A percentile compares a stretch with the other conserved stretches of the same genome.
Evolutionary conservation across 2,888 invertebrate genomes (phyloP).

Genomic region (Apotomis capreana): DNA sequence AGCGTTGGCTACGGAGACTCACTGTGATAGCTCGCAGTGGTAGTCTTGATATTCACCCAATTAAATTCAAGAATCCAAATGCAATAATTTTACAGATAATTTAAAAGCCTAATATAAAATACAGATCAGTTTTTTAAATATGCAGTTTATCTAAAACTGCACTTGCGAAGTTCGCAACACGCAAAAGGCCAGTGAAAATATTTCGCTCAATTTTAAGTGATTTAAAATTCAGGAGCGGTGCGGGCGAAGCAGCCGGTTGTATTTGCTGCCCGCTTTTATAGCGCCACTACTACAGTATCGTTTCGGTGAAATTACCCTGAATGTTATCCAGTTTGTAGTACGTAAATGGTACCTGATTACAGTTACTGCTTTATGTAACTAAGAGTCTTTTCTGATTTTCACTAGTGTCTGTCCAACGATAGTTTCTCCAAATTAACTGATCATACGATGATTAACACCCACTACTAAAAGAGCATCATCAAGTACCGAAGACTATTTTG

Average conservation of each 20-base stretch:
- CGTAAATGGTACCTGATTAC: no score
- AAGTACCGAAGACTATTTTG: no score
- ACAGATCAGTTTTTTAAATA: slow-evolving; percentile 23
- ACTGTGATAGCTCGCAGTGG: no score
- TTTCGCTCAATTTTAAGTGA: slow-evolving; percentile 32
- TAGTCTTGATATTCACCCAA: background rate
- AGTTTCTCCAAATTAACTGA: no score
- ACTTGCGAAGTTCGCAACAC: slow-evolving; percentile 18
- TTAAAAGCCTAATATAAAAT: background rate
- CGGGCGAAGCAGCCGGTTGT: slow-evolving; percentile 23
- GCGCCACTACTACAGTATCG: slow-evolving; percentile 9
- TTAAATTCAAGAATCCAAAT: background rate
- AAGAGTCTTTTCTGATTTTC: no score
- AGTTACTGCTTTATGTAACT: no score
- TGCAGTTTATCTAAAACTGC: slow-evolving; percentile 30
- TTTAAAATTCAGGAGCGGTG: slow-evolving; percentile 38
- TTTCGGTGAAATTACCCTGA: background rate
- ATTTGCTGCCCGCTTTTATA: slow-evolving; percentile 16
- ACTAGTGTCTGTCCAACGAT: no score
- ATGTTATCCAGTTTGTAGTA: no score
- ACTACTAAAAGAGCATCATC: no score
- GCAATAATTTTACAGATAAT: background rate
- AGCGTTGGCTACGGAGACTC: no score
- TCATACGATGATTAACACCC: no score
- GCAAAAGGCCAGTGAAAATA: slow-evolving; percentile 26